These are phyloP conservation scores for Stichopus chloronotus DNA, from an alignment of 35 echinoderm and acorn worm genomes.

Conservation along the genomic window DNA sequence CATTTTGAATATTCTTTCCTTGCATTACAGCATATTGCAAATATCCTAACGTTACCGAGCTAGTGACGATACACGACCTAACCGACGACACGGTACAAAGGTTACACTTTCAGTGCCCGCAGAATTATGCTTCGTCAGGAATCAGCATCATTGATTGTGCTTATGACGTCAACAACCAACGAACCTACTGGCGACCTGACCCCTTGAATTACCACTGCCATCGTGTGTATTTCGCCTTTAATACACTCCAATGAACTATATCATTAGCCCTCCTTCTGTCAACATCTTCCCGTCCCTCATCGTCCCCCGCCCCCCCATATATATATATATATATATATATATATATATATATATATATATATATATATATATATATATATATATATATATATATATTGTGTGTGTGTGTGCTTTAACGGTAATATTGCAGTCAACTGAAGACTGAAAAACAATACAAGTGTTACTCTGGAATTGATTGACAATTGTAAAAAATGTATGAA, in stretches of 20 bases:
- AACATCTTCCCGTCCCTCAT: too few species aligned
- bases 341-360: too few species aligned
- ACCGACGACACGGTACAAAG: neutral
- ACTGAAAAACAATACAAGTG: too few species aligned
- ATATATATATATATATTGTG: too few species aligned
- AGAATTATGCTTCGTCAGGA: neutral
- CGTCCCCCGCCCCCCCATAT: too few species aligned
- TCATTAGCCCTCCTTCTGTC: too few species aligned
- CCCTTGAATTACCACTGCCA: neutral
- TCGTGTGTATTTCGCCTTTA: neutral
- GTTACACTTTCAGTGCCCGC: conserved; percentile 1
- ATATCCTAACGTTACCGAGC: neutral
- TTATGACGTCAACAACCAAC: neutral
- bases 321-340: too few species aligned
- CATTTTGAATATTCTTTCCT: neutral
- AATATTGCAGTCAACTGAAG: too few species aligned
- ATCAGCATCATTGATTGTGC: neutral
- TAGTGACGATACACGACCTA: neutral
- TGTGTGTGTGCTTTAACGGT: too few species aligned
- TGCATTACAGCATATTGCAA: neutral
- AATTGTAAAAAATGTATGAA: too few species aligned
- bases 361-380: too few species aligned
- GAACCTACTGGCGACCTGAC: neutral
- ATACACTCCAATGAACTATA: neutral
- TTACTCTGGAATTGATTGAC: too few species aligned